Conservation (phyloP, 2,113 vertebrate species). For the Xenopus tropicalis region DNA sequence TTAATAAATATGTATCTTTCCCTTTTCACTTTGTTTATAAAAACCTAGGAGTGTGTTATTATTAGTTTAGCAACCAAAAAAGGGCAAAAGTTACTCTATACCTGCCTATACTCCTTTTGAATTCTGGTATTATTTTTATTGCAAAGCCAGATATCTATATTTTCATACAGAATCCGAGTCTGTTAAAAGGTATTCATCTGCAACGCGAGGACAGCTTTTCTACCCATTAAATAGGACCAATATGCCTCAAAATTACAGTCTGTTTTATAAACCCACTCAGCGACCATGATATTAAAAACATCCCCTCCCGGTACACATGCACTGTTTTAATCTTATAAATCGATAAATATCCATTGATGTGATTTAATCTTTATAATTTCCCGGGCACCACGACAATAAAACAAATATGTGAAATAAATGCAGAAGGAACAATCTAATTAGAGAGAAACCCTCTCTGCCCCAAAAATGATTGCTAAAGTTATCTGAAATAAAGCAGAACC, state of each 20-base stretch:
- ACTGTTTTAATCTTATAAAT: slow-evolving; percentile 32
- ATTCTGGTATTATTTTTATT: no score
- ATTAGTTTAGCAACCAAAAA: no score
- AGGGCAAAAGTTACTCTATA: no score
- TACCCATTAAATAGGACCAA: not conserved
- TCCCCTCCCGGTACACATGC: not conserved
- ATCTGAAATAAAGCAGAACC: slow-evolving; percentile 59
- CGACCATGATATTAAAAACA: slow-evolving; percentile 1
- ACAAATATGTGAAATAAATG: slow-evolving; percentile 44
- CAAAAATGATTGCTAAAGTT: slow-evolving; percentile 57
- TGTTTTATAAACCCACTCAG: slow-evolving; percentile 3
- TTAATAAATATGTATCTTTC: no score
- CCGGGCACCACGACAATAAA: slow-evolving; percentile 26
- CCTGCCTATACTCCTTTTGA: no score
- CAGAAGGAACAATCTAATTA: slow-evolving; percentile 41
- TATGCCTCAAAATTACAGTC: not conserved
- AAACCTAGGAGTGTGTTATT: no score
- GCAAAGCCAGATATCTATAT: no score
- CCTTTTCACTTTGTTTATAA: no score
- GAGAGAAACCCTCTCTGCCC: slow-evolving; percentile 40
- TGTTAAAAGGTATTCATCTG: not conserved
- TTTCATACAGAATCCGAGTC: no score
- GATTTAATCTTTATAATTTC: slow-evolving; percentile 35
- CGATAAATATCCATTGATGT: slow-evolving; percentile 38
- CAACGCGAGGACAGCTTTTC: not conserved